Percentiles rank a stretch among this genome's conserved stretches.
phyloP scores from a whole-genome alignment of 2,113 vertebrate species.

The Girardinichthys multiradiatus region DNA sequence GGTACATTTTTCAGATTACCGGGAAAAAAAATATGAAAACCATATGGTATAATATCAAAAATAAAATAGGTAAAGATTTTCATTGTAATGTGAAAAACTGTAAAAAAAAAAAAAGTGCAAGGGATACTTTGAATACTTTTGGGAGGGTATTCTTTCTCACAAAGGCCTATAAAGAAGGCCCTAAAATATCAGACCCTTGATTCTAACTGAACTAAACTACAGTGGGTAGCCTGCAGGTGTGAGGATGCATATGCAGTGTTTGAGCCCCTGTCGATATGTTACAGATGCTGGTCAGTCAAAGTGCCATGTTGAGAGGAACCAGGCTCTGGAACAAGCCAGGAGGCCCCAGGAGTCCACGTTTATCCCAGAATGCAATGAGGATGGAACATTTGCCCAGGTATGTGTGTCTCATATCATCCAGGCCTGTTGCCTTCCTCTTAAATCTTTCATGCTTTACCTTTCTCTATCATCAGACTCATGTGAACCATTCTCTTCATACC shows the following conservation, averaged over 20 bases:
- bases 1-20: too few species aligned
- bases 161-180: too few species aligned
- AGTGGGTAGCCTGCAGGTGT: conserved; percentile 12
- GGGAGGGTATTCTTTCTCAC: too few species aligned
- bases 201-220: conserved; percentile 13
- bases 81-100: too few species aligned
- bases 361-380: conserved; percentile 94
- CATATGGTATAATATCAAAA: too few species aligned
- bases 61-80: too few species aligned
- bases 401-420: conserved; percentile 21
- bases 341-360: conserved; percentile 95
- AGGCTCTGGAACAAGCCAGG: conserved; percentile 91
- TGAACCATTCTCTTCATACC: not conserved
- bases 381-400: conserved; percentile 96
- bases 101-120: too few species aligned
- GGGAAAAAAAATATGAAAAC: too few species aligned
- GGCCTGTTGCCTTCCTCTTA: not conserved
- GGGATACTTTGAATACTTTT: too few species aligned
- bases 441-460: conserved; percentile 15
- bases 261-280: conserved; percentile 32
- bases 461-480: conserved; percentile 21
- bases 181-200: too few species aligned
- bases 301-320: conserved; percentile 89
- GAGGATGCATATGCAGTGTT: conserved; percentile 22
- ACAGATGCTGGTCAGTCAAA: conserved; percentile 93